phyloP scores from a whole-genome alignment of 2,797 vertebrate genomes.

The Cyclura pinguis region DNA sequence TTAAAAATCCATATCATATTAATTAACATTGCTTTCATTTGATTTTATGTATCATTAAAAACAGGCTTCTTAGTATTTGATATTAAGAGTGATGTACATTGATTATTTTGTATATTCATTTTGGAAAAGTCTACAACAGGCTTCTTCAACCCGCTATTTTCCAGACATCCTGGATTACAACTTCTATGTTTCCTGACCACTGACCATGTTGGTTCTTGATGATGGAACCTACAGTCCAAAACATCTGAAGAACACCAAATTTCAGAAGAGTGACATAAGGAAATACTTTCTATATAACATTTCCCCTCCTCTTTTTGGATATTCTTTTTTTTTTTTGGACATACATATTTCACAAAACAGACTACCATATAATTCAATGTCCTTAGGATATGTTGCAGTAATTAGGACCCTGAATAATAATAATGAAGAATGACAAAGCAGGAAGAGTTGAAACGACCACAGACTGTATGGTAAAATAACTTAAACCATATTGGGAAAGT shows the following conservation, averaged over 20 bases:
- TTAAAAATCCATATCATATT: too few species aligned
- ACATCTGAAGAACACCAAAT: neutral
- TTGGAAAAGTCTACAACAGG: neutral
- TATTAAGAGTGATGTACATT: neutral
- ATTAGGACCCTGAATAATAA: constrained; percentile 65
- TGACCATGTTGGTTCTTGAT: neutral
- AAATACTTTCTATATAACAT: neutral
- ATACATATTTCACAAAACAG: neutral
- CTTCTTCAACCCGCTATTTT: too few species aligned
- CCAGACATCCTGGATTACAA: too few species aligned
- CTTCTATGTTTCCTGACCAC: neutral
- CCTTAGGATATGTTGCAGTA: constrained; percentile 37
- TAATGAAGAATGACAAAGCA: constrained; percentile 57
- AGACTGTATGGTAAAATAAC: constrained; percentile 52
- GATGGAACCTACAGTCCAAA: neutral
- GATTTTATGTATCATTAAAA: neutral
- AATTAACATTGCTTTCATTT: too few species aligned
- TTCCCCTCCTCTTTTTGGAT: neutral
- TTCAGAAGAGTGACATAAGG: neutral
- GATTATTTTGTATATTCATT: neutral
- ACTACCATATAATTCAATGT: neutral
- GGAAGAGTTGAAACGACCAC: constrained; percentile 64
- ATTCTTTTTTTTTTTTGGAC: neutral
- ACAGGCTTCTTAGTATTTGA: neutral
- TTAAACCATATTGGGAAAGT: constrained; percentile 52